A percentile compares a stretch with the other conserved stretches of the same genome.
Evolutionary conservation across 2,888 invertebrate genomes (phyloP).

Genomic region (Operophtera brumata): DNA sequence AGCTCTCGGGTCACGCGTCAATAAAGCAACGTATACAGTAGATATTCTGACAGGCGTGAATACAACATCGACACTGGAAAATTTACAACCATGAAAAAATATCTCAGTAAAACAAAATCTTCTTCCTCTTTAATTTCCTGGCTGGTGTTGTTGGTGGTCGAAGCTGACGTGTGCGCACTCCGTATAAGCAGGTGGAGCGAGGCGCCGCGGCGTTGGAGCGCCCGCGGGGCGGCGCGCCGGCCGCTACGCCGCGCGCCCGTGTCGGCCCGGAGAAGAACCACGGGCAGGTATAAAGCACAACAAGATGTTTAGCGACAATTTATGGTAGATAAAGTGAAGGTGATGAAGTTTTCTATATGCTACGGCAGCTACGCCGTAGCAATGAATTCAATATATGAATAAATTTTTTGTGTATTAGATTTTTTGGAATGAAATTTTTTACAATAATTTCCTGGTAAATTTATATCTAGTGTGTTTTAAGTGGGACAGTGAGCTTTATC

Average conservation of each 20-base stretch:
- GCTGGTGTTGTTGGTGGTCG: slow-evolving; percentile 38
- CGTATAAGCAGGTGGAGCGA: slow-evolving; percentile 77
- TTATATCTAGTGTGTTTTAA: too few species aligned
- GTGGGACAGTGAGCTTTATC: too few species aligned
- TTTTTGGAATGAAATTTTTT: too few species aligned
- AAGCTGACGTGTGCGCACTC: slow-evolving; percentile 44
- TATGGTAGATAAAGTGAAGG: neutral
- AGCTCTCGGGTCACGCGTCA: too few species aligned
- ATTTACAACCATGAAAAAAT: too few species aligned
- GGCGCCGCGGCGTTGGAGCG: slow-evolving; percentile 74
- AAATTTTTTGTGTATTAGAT: too few species aligned
- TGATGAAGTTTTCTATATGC: neutral
- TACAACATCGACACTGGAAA: too few species aligned
- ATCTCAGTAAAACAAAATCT: too few species aligned
- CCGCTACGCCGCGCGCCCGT: slow-evolving; percentile 79
- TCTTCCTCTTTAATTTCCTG: neutral
- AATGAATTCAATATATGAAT: neutral
- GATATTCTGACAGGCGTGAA: too few species aligned
- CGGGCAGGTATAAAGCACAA: slow-evolving; percentile 78
- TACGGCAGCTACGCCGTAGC: slow-evolving; percentile 11
- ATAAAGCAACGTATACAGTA: too few species aligned
- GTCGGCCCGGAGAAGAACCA: slow-evolving; percentile 81
- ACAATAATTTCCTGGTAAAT: too few species aligned
- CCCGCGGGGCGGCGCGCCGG: slow-evolving; percentile 68
- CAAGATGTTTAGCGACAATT: neutral